Conservation (phyloP, 2,113 vertebrate genomes). For the Microcebus lehilahytsara region DNA sequence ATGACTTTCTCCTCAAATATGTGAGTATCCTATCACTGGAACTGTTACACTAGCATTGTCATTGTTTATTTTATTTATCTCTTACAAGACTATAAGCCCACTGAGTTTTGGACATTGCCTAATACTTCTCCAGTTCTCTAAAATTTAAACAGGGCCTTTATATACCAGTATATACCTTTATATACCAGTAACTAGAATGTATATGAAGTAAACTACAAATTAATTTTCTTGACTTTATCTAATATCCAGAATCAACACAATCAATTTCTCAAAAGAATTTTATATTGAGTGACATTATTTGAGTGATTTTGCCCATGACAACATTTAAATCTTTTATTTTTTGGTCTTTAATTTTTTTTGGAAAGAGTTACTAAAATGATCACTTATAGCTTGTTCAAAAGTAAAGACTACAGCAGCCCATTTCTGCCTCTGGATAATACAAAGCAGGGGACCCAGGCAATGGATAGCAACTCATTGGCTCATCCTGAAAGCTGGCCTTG, state of each 20-base stretch:
- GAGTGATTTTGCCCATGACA: background rate
- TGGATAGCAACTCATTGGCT: background rate
- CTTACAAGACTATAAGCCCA: background rate
- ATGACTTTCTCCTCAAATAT: background rate
- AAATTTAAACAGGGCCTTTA: background rate
- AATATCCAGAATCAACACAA: background rate
- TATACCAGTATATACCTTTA: background rate
- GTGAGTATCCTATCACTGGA: background rate
- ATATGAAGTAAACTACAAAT: background rate
- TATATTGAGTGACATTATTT: background rate
- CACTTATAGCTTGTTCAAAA: background rate
- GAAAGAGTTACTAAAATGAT: background rate
- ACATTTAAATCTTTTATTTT: background rate
- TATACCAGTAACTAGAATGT: background rate
- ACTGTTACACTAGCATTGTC: background rate
- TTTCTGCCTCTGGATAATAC: background rate
- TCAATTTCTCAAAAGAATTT: background rate
- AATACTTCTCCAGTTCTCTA: background rate
- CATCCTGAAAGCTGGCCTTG: background rate
- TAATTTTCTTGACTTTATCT: background rate
- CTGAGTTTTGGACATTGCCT: background rate
- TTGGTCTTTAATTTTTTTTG: background rate
- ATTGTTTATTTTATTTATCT: background rate
- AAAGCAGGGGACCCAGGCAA: background rate
- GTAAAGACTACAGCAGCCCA: background rate